phyloP scores from a whole-genome alignment of 2,113 vertebrate genomes.

The Puffinus mauretanicus region DNA sequence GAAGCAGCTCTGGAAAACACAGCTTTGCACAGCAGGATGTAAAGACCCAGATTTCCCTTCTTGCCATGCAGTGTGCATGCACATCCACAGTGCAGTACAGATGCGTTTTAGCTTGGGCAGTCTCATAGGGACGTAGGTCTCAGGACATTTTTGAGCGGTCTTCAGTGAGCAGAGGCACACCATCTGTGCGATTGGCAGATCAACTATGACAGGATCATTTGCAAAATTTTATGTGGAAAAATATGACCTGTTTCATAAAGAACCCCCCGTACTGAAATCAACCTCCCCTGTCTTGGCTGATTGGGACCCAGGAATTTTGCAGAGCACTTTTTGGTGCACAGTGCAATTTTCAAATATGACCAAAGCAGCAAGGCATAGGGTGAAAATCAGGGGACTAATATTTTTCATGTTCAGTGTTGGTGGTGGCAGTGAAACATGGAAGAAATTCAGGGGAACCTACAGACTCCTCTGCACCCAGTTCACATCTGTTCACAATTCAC shows the following conservation, averaged over 20 bases:
- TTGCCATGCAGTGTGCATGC: not conserved
- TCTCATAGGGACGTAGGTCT: not conserved
- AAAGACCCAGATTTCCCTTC: not conserved
- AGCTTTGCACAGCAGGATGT: not conserved
- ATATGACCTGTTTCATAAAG: not conserved
- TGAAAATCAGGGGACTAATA: not conserved
- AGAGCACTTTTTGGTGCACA: not conserved
- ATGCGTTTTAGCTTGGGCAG: not conserved
- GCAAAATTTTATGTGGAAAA: not conserved
- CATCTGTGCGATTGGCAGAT: not conserved
- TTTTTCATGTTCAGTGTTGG: not conserved
- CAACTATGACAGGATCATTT: not conserved
- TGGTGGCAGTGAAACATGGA: not conserved
- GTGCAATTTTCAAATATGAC: not conserved
- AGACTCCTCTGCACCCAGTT: not conserved
- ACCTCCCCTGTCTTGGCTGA: not conserved
- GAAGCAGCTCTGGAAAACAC: not conserved
- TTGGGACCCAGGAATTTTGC: not conserved
- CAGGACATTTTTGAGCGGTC: not conserved
- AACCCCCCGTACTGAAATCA: not conserved
- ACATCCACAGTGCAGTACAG: not conserved
- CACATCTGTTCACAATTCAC: slow-evolving; percentile 58
- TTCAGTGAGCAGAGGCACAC: not conserved
- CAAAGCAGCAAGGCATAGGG: not conserved
- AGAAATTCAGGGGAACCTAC: not conserved